phyloP scores from a whole-genome alignment of 2,113 vertebrate species.

The Octodon degus region DNA sequence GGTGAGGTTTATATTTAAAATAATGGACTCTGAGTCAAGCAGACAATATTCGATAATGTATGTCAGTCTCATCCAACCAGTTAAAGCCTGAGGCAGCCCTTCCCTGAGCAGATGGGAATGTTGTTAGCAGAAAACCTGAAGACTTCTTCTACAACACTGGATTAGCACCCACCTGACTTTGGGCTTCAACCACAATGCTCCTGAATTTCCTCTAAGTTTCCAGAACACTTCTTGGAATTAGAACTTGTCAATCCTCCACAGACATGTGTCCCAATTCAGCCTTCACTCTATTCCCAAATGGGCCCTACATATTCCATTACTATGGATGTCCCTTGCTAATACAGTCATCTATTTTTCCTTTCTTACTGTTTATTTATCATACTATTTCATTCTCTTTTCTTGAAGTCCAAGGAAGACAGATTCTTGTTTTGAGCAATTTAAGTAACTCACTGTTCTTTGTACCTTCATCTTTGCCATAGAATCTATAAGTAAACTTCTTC shows the following conservation, averaged over 20 bases:
- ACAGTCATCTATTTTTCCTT: background rate
- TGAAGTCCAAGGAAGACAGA: rapidly evolving
- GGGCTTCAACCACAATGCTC: rapidly evolving
- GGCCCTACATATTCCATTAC: background rate
- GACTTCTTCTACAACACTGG: background rate
- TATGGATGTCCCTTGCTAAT: background rate
- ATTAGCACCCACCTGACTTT: background rate
- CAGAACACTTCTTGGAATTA: background rate
- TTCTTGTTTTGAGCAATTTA: background rate
- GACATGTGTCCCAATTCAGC: too few relatives aligned
- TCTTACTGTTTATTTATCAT: background rate
- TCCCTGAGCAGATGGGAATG: too few relatives aligned
- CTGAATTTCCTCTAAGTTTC: background rate
- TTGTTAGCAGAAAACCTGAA: background rate
- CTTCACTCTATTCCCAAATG: background rate
- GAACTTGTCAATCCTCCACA: background rate
- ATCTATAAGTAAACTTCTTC: background rate
- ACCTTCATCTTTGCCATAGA: background rate
- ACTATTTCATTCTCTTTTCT: background rate
- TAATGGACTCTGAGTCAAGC: background rate
- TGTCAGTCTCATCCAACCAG: background rate
- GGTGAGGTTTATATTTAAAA: background rate
- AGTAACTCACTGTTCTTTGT: background rate
- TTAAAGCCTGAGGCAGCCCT: background rate
- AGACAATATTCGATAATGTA: background rate